Evolutionary conservation across 2,888 invertebrate species (phyloP), one percentile per base, ranked within the genome.

Genomic region (Melangyna quadrimaculata): DNA sequence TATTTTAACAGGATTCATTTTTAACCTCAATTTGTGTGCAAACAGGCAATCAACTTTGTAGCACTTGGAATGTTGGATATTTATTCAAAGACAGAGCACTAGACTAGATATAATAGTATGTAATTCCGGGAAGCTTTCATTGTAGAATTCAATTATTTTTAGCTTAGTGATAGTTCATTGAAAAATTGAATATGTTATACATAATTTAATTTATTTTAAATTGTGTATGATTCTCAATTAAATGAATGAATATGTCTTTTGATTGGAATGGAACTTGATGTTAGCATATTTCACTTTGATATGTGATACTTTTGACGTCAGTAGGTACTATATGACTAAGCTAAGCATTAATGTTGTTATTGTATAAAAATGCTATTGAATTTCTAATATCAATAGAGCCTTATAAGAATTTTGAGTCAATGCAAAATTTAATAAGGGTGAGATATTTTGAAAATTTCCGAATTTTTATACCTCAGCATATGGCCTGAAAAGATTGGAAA

Each of bases 1-100:
- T 35, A 59, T 59, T 57, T 59, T 12, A 22, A 35, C 6, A 57
- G 35, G 57, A 35, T 59, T 59, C 32, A 59, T 59, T 59, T 19
- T 35, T 22, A 35, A 59, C 57, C 35, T 35, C 35, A 35, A 35
- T 14, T 59, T 59, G 35, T 59, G 35, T 35, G 57, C 57, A 35
- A 35, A 59, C 8, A 59, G 22, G 57, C 35, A 59, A 59, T 59
- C 35, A 59, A 59, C 35, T 35, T 59, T 59, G 17, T 59, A 59
- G 19, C 35, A 59, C 35, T 59, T 59, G 22, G 14, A 59, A 35
- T 35, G 14, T 22, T 19, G 35, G 12, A 59, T 35, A 14, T 22
- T 14, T 55, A 9, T 14, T 51, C 24, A 0, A 24, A 6, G 14
- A 51, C 14, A 7, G 3, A 14, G 24, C n/a, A 10, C n/a, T n/a